Percentiles rank a stretch among this genome's conserved stretches.
phyloP scores from a whole-genome alignment of 2,797 vertebrate genomes.

The Coracias cyanogaster region DNA sequence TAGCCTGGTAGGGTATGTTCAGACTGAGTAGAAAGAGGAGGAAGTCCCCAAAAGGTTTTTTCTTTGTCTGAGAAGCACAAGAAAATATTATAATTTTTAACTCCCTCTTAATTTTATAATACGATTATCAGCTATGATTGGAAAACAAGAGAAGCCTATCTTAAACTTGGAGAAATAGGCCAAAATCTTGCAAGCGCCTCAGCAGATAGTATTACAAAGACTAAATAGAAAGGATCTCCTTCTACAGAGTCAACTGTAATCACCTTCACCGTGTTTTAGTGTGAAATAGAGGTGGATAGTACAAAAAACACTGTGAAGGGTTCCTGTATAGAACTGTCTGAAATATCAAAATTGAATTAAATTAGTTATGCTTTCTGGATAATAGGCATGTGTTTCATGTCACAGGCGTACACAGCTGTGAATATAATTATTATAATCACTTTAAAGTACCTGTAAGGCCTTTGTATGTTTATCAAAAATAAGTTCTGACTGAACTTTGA shows the following conservation, averaged over 20 bases:
- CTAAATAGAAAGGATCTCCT: not conserved
- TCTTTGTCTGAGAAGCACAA: not conserved
- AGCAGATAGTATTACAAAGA: not conserved
- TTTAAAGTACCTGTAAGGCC: not conserved
- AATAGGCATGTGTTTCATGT: not conserved
- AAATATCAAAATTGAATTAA: slow-evolving; percentile 15
- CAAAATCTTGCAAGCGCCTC: not conserved
- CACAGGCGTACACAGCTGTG: not conserved
- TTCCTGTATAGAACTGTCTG: not conserved
- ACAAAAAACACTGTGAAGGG: not conserved
- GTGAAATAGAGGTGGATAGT: not conserved
- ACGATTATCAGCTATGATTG: not conserved
- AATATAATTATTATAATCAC: not conserved
- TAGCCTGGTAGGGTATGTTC: not conserved
- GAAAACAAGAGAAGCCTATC: not conserved
- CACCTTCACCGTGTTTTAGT: not conserved
- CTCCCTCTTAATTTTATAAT: not conserved
- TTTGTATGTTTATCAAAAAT: slow-evolving; percentile 42
- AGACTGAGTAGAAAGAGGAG: not conserved
- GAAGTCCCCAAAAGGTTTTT: not conserved
- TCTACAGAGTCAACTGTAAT: not conserved
- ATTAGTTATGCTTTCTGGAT: not conserved
- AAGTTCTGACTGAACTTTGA: slow-evolving; percentile 17
- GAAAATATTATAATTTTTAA: not conserved
- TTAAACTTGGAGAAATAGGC: not conserved